Conservation (phyloP, 2,113 vertebrate species). For the Campylorhamphus procurvoides region DNA sequence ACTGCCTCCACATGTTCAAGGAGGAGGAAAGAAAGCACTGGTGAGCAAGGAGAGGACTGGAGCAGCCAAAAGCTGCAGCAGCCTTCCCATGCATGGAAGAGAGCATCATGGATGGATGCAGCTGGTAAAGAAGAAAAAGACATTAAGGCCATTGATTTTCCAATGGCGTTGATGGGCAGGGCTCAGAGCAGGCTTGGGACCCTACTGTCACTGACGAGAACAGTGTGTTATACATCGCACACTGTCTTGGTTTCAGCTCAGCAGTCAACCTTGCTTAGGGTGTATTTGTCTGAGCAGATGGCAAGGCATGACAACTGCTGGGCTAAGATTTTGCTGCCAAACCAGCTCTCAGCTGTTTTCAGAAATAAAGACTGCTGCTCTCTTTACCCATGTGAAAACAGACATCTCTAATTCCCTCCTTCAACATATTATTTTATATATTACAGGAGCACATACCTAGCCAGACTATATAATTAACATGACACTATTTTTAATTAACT, state of each 20-base stretch:
- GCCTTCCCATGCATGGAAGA: neutral
- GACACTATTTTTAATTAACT: slow-evolving; percentile 36
- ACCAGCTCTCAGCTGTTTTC: slow-evolving; percentile 21
- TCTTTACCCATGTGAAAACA: slow-evolving; percentile 22
- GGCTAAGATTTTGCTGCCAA: slow-evolving; percentile 19
- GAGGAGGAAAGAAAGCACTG: neutral
- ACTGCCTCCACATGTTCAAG: neutral
- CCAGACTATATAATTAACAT: slow-evolving; percentile 5
- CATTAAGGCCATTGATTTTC: neutral
- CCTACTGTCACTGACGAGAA: neutral
- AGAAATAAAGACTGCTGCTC: slow-evolving; percentile 20
- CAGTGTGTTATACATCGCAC: accelerated
- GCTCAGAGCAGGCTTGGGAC: neutral
- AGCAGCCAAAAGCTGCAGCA: neutral
- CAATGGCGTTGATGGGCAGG: neutral
- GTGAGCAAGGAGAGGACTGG: accelerated
- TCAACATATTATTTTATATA: neutral
- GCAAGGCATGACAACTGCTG: neutral
- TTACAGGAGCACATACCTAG: neutral
- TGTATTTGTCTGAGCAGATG: slow-evolving; percentile 10
- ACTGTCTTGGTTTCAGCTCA: neutral
- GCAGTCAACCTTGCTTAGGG: neutral
- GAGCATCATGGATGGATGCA: accelerated
- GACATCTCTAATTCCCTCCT: neutral
- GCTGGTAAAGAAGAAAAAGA: neutral